Evolutionary conservation across 2,113 vertebrate species (phyloP).

Genomic region (Phalacrocorax carbo): DNA sequence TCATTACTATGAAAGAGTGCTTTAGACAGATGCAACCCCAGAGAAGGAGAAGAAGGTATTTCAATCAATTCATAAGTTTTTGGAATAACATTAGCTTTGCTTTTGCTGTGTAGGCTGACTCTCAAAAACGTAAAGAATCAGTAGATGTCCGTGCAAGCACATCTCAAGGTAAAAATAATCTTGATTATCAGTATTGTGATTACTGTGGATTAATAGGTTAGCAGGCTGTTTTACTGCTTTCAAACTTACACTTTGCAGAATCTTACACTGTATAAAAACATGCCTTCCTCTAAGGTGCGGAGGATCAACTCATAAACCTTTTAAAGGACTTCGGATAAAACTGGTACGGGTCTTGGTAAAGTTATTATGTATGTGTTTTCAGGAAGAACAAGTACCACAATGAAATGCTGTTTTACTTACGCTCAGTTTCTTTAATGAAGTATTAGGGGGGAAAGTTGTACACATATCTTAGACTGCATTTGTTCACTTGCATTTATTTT

Average conservation of each 20-base stretch:
- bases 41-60: background rate
- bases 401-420: background rate
- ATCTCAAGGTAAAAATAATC: slow-evolving; percentile 71
- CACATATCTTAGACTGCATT: background rate
- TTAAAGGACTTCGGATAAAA: background rate
- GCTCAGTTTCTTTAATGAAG: background rate
- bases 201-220: background rate
- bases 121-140: slow-evolving; percentile 39
- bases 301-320: background rate
- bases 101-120: slow-evolving; percentile 66
- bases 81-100: background rate
- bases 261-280: background rate
- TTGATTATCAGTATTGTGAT: background rate
- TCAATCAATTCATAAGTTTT: background rate
- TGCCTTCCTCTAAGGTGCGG: background rate
- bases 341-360: background rate
- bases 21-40: background rate
- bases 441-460: background rate
- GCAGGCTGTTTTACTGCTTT: background rate
- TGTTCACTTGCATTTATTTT: background rate
- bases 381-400: background rate
- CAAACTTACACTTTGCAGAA: background rate
- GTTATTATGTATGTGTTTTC: background rate
- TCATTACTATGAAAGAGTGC: background rate
- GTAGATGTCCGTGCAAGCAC: slow-evolving; percentile 62